phyloP scores from a whole-genome alignment of 2,888 invertebrate species.

The Seira ritae region DNA sequence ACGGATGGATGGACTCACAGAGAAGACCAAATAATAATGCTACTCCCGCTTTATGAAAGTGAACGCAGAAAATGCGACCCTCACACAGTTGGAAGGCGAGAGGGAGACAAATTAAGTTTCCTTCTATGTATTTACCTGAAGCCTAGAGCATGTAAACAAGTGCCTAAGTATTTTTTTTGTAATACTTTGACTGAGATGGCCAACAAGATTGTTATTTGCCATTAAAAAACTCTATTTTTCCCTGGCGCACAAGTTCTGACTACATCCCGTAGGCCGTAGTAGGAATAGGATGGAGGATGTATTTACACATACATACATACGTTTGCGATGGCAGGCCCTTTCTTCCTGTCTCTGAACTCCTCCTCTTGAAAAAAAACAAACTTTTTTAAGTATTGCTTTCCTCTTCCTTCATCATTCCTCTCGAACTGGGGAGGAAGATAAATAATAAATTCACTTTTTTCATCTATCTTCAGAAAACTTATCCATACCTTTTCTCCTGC shows the following conservation, averaged over 20 bases:
- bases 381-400: slow-evolving; percentile 54
- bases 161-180: neutral
- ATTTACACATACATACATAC: no score
- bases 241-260: neutral
- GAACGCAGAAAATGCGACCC: neutral
- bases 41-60: neutral
- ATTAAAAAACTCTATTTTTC: neutral
- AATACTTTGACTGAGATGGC: neutral
- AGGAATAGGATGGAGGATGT: no score
- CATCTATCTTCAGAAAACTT: neutral
- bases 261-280: no score
- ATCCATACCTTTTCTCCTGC: no score
- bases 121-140: neutral
- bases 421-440: slow-evolving; percentile 54
- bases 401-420: slow-evolving; percentile 31
- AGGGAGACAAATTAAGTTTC: neutral
- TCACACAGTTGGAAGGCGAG: neutral
- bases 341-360: slow-evolving; percentile 13
- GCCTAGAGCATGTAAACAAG: neutral
- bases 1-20: neutral
- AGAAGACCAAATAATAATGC: no score
- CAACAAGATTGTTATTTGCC: neutral
- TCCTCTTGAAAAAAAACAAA: slow-evolving; percentile 46
- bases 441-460: slow-evolving; percentile 60
- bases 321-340: neutral